Evolutionary conservation across 2,113 vertebrate genomes (phyloP).

Genomic region (Prionailurus viverrinus): DNA sequence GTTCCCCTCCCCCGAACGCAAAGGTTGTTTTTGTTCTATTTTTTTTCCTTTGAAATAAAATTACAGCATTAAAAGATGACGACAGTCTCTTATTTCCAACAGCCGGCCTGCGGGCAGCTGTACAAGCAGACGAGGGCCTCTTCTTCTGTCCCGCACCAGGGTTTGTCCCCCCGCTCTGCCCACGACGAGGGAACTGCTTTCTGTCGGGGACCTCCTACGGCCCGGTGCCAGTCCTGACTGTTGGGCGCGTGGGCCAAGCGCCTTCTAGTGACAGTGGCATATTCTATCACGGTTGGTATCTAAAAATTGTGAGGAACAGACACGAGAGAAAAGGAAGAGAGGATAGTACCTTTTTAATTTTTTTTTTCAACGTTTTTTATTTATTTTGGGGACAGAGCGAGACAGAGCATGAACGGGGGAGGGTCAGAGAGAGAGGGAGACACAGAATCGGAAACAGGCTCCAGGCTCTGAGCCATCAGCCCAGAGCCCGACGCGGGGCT

Average conservation of each 20-base stretch:
- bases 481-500: too few species aligned
- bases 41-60: slow-evolving; percentile 88
- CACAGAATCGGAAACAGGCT: too few species aligned
- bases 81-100: slow-evolving; percentile 78
- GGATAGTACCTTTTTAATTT: slow-evolving; percentile 44
- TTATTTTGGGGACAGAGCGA: too few species aligned
- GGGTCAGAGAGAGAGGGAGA: too few species aligned
- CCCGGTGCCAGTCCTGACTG: slow-evolving; percentile 24
- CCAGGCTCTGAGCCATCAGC: too few species aligned
- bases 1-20: slow-evolving; percentile 65
- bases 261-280: slow-evolving; percentile 63
- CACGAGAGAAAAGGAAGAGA: slow-evolving; percentile 66
- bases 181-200: slow-evolving; percentile 69
- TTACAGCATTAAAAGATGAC: slow-evolving; percentile 80
- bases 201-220: slow-evolving; percentile 60
- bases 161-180: background rate
- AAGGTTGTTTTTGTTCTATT: slow-evolving; percentile 76
- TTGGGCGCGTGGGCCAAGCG: slow-evolving; percentile 68
- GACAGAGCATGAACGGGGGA: too few species aligned
- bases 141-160: accelerated
- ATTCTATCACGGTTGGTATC: slow-evolving; percentile 74
- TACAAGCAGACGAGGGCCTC: accelerated
- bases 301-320: slow-evolving; percentile 67
- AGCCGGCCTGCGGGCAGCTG: slow-evolving; percentile 61
- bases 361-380: too few species aligned